Evolutionary conservation across 2,113 vertebrate species (phyloP).

Genomic region (Entomyzon cyanotis): DNA sequence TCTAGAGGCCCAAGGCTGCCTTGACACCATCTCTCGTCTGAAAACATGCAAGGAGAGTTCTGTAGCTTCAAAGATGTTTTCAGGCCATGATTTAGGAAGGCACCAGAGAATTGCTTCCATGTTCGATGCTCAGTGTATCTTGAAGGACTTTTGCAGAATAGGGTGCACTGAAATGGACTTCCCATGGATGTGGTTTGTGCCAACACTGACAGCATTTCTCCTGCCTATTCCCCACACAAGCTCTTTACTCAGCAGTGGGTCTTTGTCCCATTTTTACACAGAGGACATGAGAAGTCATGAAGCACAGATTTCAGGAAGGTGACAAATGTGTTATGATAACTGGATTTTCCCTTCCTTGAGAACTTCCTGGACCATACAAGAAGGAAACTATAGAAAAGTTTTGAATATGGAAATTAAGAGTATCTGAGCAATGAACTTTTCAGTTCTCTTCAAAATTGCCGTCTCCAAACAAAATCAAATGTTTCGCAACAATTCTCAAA

Average conservation of each 20-base stretch:
- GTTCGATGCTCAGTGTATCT: neutral
- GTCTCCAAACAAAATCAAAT: neutral
- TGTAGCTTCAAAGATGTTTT: neutral
- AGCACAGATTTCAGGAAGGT: neutral
- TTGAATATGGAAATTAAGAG: neutral
- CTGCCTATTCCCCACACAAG: too few species aligned
- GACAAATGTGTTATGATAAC: neutral
- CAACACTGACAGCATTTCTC: neutral
- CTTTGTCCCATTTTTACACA: neutral
- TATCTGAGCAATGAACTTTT: neutral
- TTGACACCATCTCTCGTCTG: neutral
- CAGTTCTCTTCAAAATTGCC: neutral
- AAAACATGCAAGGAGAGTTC: neutral
- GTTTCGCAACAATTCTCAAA: neutral
- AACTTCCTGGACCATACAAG: neutral
- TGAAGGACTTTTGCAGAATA: neutral
- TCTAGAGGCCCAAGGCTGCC: neutral
- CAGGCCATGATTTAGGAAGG: neutral
- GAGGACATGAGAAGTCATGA: rapidly evolving
- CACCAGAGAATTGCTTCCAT: neutral
- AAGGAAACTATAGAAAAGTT: neutral
- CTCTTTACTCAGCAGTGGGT: neutral
- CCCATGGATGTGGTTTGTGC: neutral
- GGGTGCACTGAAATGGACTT: neutral
- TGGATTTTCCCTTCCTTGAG: neutral